Evolutionary conservation across 2,888 invertebrate genomes (phyloP), one percentile per base, ranked within the genome.

Genomic region (Ormyrus rosae): DNA sequence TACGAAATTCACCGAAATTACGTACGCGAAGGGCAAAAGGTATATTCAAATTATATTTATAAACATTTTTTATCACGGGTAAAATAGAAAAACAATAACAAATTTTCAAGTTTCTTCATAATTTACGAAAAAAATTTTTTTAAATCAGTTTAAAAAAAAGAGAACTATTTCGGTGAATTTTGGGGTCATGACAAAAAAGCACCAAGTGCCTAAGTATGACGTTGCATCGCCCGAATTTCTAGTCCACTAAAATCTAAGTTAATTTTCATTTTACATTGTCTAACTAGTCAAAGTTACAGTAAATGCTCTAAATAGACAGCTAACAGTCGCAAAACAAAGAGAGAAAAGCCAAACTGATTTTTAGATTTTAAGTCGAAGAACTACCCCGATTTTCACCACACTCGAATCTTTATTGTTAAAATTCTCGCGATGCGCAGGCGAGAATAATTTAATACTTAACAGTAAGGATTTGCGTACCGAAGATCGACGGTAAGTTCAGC

Each of bases 291-390:
- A 71, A 74, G 58, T 53, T 50, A 69, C 65, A 63, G 70, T 78
- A 80, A 69, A 77, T 83, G 85, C 81, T 82, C 83, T 13, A 79
- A 34, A 7, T 80, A n/a, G 84, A 84, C 84, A 86, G 84, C 85
- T 85, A 84, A 72, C 63, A 71, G 73, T 48, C 51, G 78, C 68
- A 51, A 65, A 56, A 61, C n/a, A 69, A 74, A 65, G 81, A 81
- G 78, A 78, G 81, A 81, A 81, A 74, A 55, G 34, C 19, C 61
- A 78, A 34, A 81, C 74, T 78, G 74, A 78, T 45, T 70, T 74
- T 81, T 81, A 81, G 74, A 67, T 74, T 8, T 5, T 81, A 81
- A 81, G 78, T 58, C 56, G n/a, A 11, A 50, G 13, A 50, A 19
- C 10, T 55, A 55, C 48, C 11, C 51, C 50, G 58, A 71, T 34